Evolutionary conservation across 2,797 vertebrate genomes (phyloP), one percentile per base, ranked within the genome.

Genomic region (Crypturellus tataupa): DNA sequence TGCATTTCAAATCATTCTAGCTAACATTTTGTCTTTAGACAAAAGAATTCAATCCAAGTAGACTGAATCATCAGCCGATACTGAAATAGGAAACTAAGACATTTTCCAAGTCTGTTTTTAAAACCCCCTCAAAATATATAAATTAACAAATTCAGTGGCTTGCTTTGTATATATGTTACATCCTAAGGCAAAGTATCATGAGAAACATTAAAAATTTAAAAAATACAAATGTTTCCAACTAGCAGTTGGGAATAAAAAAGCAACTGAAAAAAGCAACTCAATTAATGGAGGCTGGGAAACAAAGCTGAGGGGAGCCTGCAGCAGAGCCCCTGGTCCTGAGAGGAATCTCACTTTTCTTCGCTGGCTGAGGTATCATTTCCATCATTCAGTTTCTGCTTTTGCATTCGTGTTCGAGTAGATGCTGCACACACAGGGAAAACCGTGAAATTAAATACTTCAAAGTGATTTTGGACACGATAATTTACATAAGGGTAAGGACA

Each of bases 361-460:
- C 97, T 98, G 79, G 98, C 98, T 95, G 97, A 98, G 14, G 97
- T 97, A 93, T 99, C 98, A 2, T 97, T 97, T 49, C 98, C 98
- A 65, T 99, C 99, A 85, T 98, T 99, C 97, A 99, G 97, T 95
- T 99, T 99, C 97, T 99, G 99, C 92, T 99, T 99, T 92, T 99
- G 99, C 98, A 99, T 99, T 91, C 99, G 98, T 94, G 98, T 99
- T 86, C 98, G 98, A 92, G 99, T 99, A 51, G 99, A 99, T 89
- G 98, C 99, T 99, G 39, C 17, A 90, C 65, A 68, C 85, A 92
- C 72, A 27, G 81, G 87, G 55, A n/a, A 44, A 3, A 39, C 29
- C 31, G 60, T 4, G 12, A 10, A 46, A 63, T 76, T 2, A 35
- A 49, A 8, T 33, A 4, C 4, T 84, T 76, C 19, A 17, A 29